These are phyloP conservation scores for Microcebus tavaratra DNA, from an alignment of 2,113 vertebrate genomes.

Conservation along the genomic window DNA sequence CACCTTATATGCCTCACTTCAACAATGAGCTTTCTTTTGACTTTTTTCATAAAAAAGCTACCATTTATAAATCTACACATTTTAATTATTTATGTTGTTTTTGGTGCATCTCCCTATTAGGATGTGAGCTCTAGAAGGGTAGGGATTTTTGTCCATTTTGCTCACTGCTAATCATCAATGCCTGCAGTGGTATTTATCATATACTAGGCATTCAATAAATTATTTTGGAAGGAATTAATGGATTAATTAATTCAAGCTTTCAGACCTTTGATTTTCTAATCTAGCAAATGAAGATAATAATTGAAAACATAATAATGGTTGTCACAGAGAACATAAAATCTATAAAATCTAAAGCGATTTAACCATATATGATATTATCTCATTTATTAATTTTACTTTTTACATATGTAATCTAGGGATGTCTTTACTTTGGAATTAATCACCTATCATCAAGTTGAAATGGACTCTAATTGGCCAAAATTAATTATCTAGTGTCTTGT, in stretches of 20 bases:
- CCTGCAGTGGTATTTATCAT: background rate
- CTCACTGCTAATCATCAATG: background rate
- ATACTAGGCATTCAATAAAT: background rate
- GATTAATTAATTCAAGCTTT: background rate
- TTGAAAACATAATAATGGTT: background rate
- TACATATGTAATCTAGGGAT: background rate
- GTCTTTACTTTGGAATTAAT: background rate
- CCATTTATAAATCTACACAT: background rate
- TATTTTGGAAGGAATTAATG: background rate
- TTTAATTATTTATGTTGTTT: background rate
- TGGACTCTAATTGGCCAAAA: background rate
- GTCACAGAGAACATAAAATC: background rate
- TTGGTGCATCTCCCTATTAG: background rate
- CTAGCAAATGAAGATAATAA: background rate
- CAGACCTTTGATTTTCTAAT: background rate
- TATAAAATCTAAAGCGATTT: background rate
- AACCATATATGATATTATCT: background rate
- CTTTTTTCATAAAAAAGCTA: background rate
- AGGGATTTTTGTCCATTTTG: background rate
- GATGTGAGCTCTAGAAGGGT: background rate
- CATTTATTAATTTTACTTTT: background rate
- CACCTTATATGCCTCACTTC: rapidly evolving
- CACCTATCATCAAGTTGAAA: background rate
- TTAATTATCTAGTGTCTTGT: background rate
- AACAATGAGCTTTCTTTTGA: background rate